Evolutionary conservation across 2,113 vertebrate species (phyloP).

Genomic region (Dendropsophus ebraccatus): DNA sequence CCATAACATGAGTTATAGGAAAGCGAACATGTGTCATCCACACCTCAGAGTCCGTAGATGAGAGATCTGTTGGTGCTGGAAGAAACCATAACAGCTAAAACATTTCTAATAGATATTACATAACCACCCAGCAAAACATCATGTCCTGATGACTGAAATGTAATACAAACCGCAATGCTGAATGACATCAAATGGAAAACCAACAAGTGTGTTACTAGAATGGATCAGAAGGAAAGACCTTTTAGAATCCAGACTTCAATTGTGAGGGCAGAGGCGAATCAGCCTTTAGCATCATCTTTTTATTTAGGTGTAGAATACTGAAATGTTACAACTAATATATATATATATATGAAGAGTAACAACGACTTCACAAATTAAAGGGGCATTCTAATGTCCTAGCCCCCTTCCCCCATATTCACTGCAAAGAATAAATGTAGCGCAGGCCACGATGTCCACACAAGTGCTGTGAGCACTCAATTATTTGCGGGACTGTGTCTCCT

Average conservation of each 20-base stretch:
- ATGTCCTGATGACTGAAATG: background rate
- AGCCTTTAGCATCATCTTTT: no score
- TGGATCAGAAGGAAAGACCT: background rate
- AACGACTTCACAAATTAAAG: no score
- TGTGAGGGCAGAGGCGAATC: no score
- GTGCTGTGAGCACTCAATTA: no score
- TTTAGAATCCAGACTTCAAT: background rate
- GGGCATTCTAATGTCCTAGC: no score
- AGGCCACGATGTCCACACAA: no score
- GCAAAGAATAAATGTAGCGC: no score
- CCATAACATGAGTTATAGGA: constrained; percentile 77
- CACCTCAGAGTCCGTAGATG: constrained; percentile 74
- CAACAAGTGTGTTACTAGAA: background rate
- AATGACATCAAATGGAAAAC: background rate
- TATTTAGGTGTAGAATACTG: no score
- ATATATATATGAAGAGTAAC: no score
- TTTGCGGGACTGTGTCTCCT: no score
- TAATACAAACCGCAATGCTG: constrained; percentile 7
- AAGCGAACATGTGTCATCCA: constrained; percentile 82
- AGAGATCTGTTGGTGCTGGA: constrained; percentile 65
- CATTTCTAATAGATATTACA: background rate
- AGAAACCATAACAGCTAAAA: constrained; percentile 16
- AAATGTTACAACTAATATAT: no score
- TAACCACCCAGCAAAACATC: constrained; percentile 9
- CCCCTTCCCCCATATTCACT: no score